Base-by-base conservation (phyloP, 1,140 invertebrate genomes). In the Atta colombica region DNA sequence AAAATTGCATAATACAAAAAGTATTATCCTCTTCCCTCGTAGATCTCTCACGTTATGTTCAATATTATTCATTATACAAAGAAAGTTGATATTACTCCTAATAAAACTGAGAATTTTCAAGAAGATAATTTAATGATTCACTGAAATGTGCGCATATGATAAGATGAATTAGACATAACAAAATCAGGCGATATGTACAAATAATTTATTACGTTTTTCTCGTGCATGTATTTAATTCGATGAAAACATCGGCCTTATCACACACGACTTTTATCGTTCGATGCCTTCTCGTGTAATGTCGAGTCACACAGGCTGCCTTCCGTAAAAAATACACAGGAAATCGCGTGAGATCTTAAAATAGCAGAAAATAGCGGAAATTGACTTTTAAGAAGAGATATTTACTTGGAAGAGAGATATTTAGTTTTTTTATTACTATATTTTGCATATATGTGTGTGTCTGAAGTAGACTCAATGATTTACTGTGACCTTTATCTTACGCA, bases 131-230 rank as follows among this genome's bases (percentile, higher is more conserved):
- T 31, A 82, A 72, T 31, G 80, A 45, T 72, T 82, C 55, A 72
- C 12, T 58, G 16, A 3, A 72, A 61, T 7, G 16, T 71, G 31
- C 58, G 51, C 35, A 21, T 2, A 45, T n/a, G 80, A 82, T 82
- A 61, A 82, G 25, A 61, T 51, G 45, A 49, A 82, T 72, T 82
- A 82, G 68, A 82, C 80, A 82, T 61, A 82, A 82, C 80, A 82
- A 82, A 82, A 82, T 82, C 80, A 82, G 80, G 55, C 80, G 80
- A 82, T 82, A 25, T 61, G 39, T 28, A 53, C 21, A 82, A 82
- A 60, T 81, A 80, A 71, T 71, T 82, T 35, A 81, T 21, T 25
- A 21, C 39, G 31, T 39, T 45, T 60, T 58, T 55, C 35, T 58
- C 39, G 68, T 39, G 39, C 39, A 53, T 25, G 35, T 58, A 72